Conservation (phyloP, 1,140 invertebrate genomes). For the Panagrolaimus sp. region DNA sequence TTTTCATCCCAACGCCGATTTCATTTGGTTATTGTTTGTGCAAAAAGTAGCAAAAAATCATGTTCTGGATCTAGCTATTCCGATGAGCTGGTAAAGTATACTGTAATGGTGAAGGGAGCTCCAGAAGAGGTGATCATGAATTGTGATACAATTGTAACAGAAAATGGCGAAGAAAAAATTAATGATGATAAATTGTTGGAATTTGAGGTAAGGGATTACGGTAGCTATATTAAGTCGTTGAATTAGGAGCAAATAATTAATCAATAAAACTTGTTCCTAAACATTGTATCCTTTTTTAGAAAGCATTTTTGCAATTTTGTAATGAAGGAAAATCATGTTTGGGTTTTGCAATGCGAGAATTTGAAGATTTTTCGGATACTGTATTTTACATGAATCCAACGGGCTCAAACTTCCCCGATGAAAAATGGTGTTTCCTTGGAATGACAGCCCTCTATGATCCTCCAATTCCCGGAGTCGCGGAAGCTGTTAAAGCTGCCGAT, state of each 20-base stretch:
- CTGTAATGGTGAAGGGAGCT: conserved; percentile 41
- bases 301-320: conserved; percentile 32
- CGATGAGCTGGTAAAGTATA: conserved; percentile 28
- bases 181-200: conserved; percentile 30
- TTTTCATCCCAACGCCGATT: conserved; percentile 32
- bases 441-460: conserved; percentile 36
- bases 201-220: conserved; percentile 37
- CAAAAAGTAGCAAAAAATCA: conserved; percentile 2
- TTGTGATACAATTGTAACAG: conserved; percentile 26
- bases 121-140: conserved; percentile 37
- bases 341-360: conserved; percentile 39
- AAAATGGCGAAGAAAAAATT: conserved; percentile 24
- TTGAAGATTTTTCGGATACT: conserved; percentile 34
- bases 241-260: not conserved
- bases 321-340: conserved; percentile 37
- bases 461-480: conserved; percentile 20
- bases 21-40: conserved; percentile 33
- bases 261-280: conserved; percentile 2
- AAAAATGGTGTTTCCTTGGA: conserved; percentile 47
- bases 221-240: not conserved
- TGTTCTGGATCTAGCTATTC: not conserved
- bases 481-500: conserved; percentile 23
- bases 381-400: conserved; percentile 23
- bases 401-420: conserved; percentile 25
- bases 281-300: conserved; percentile 22